Conservation (phyloP, 2,888 invertebrate genomes). For the Microctonus hyperodae region DNA sequence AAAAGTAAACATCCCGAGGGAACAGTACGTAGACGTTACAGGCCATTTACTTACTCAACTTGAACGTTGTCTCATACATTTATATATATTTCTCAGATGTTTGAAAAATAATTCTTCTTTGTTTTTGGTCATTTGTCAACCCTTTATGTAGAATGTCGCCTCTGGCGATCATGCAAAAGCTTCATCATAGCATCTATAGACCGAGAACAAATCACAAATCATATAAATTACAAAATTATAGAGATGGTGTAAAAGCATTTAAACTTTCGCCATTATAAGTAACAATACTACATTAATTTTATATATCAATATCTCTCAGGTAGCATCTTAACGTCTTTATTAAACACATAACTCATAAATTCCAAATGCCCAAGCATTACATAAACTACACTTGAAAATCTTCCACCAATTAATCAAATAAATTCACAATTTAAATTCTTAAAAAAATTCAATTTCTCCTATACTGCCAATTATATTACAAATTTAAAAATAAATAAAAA, state of each 20-base stretch:
- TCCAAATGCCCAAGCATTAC: neutral
- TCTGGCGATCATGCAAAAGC: conserved; percentile 9
- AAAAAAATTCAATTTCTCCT: too few relatives aligned
- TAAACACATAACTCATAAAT: neutral
- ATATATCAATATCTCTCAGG: conserved; percentile 37
- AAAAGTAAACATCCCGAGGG: neutral
- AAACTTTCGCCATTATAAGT: conserved; percentile 40
- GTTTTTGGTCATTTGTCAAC: conserved; percentile 49
- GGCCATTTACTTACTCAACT: conserved; percentile 8
- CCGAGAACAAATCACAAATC: conserved; percentile 21
- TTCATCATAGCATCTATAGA: neutral
- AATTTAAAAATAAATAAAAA: too few relatives aligned
- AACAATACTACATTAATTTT: conserved; percentile 21
- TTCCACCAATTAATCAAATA: too few relatives aligned
- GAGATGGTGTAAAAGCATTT: conserved; percentile 18
- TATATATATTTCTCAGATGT: neutral
- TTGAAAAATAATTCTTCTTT: conserved; percentile 53
- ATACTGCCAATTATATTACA: too few relatives aligned
- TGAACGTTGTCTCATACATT: conserved; percentile 36
- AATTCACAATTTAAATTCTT: too few relatives aligned
- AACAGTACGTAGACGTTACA: conserved; percentile 9
- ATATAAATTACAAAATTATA: conserved; percentile 51
- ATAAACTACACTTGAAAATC: too few relatives aligned
- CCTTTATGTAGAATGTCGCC: conserved; percentile 28
- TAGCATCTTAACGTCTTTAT: conserved; percentile 39